Evolutionary conservation across 2,797 vertebrate species (phyloP).

Genomic region (Aphelocoma californica): DNA sequence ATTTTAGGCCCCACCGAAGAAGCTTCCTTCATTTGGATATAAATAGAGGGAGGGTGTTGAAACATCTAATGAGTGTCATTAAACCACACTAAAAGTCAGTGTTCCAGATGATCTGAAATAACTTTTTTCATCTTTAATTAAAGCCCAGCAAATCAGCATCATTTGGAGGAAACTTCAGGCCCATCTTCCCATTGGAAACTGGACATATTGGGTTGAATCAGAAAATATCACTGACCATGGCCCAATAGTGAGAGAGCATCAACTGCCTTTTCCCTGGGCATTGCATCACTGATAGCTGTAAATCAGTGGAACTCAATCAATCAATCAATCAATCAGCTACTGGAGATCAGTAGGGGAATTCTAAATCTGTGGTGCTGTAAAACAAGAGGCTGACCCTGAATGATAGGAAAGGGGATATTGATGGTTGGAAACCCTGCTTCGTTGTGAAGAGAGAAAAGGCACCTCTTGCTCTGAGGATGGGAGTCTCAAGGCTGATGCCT

Average conservation of each 20-base stretch:
- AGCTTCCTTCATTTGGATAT: background rate
- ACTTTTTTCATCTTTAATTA: background rate
- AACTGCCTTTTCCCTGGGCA: background rate
- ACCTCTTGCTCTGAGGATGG: background rate
- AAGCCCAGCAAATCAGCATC: background rate
- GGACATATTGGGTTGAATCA: background rate
- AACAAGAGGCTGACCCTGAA: background rate
- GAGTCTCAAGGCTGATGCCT: background rate
- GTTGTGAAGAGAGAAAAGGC: background rate
- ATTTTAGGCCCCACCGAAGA: background rate
- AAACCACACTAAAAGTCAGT: background rate
- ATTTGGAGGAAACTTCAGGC: background rate
- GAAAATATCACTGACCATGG: background rate
- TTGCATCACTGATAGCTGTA: background rate
- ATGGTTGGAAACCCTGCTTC: background rate
- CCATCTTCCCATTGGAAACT: background rate
- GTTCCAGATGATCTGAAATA: background rate
- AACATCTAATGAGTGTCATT: background rate
- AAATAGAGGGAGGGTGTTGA: background rate
- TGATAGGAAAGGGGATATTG: fast-evolving
- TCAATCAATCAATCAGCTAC: background rate
- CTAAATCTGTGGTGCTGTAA: background rate
- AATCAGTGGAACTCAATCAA: background rate
- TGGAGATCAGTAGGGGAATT: background rate
- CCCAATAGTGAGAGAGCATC: background rate